Evolutionary conservation across 2,113 vertebrate genomes (phyloP), one percentile per base, ranked within the genome.

Genomic region (Eretmochelys imbricata): DNA sequence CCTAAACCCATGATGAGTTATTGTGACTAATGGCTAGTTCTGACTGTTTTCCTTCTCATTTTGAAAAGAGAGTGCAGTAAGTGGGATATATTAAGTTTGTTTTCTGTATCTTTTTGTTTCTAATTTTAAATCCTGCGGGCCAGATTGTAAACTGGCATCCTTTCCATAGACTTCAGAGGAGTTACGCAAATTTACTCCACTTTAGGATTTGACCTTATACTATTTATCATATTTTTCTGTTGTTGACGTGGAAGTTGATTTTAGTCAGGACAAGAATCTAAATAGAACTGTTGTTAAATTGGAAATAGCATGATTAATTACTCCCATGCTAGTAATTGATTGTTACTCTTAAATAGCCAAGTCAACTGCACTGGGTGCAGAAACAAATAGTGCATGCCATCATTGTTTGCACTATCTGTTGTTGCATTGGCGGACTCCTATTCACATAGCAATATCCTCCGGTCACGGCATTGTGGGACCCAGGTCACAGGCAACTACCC

Each of bases 241-340:
- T 20, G 87, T 90, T 93, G 93, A 51, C 17, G 0, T 1, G 72
- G 82, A 89, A 93, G 89, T 87, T 57, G 91, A 96, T 94, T 97
- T 59, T 95, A 94, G 84, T 91, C 87, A 84, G 87, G 85, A 86
- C 49, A 91, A 90, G n/a, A 78, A 84, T 0, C 93, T 95, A 96
- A 96, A 88, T 84, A 86, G 3, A 90, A 85, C 95, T 92, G 72
- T 27, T 90, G 42, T 96, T 90, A 80, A 93, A 96, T 87, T 1
- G 27, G 94, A 89, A 62, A 93, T 93, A 89, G 93, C 94, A 94
- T 89, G 81, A 95, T 80, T 27, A 93, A 94, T 88, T 50, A 12
- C 80, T 90, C 94, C 54, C 8, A 10, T 22, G 24, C 27, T 29
- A 31, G 11, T 59, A 59, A 59, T 29, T 59, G 57, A 59, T 59